Evolutionary conservation across 2,113 vertebrate species (phyloP).

Genomic region (Haliaeetus leucogaster): DNA sequence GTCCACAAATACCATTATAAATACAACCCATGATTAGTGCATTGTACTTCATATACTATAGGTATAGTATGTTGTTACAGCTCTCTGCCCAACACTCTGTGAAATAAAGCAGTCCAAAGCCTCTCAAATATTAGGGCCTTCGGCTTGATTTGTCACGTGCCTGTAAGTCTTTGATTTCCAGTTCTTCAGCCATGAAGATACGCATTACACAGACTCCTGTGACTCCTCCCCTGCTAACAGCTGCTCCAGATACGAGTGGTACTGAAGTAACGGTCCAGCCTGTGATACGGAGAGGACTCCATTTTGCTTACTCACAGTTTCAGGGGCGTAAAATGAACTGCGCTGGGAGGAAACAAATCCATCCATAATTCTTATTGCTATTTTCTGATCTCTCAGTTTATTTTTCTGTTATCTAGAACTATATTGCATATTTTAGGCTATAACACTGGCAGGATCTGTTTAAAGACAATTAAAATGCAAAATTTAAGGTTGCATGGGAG

Average conservation of each 20-base stretch:
- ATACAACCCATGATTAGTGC: not conserved
- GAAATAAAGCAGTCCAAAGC: not conserved
- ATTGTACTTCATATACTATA: not conserved
- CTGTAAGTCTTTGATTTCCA: not conserved
- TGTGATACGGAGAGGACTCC: not conserved
- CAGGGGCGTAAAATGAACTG: conserved; percentile 9
- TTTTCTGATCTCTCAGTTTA: conserved; percentile 28
- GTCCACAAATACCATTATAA: not conserved
- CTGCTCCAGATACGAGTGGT: not conserved
- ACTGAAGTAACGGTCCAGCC: not conserved
- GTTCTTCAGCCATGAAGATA: not conserved
- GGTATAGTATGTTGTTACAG: not conserved
- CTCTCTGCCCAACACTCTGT: not conserved
- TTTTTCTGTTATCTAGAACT: conserved; percentile 30
- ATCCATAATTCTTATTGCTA: not conserved
- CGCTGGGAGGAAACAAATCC: not conserved
- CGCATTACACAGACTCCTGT: not conserved
- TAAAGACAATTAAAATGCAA: conserved; percentile 66
- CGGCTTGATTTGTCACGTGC: not conserved
- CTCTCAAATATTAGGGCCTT: not conserved
- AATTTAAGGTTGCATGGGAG: conserved; percentile 29
- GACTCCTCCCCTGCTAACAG: not conserved
- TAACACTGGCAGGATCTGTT: conserved; percentile 20
- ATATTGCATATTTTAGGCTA: conserved; percentile 16
- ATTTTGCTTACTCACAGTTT: not conserved